A percentile compares a stretch with the other conserved stretches of the same genome.
Evolutionary conservation across 2,113 vertebrate species (phyloP).

Genomic region (Anseranas semipalmata): DNA sequence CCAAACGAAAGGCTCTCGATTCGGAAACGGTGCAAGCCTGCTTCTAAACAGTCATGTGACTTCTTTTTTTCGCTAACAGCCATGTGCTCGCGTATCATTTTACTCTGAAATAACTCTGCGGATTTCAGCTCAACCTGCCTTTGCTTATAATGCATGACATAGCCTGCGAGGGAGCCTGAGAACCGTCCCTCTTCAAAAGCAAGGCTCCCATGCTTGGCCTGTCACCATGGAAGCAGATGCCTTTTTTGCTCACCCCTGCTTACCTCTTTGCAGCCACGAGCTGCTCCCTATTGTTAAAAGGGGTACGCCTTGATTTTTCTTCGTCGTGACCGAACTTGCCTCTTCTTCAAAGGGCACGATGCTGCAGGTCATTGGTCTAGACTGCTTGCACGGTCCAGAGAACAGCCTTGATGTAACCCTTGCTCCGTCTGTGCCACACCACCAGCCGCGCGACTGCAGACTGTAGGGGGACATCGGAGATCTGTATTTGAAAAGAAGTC

Average conservation of each 20-base stretch:
- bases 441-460: slow-evolving; percentile 91
- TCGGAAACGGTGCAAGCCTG: slow-evolving; percentile 80
- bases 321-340: slow-evolving; percentile 92
- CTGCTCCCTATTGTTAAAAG: slow-evolving; percentile 92
- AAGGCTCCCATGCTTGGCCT: slow-evolving; percentile 94
- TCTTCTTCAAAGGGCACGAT: slow-evolving; percentile 93
- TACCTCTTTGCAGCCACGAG: slow-evolving; percentile 97
- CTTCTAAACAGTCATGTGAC: slow-evolving; percentile 90
- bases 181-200: slow-evolving; percentile 93
- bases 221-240: slow-evolving; percentile 99
- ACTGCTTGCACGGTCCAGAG: slow-evolving; percentile 94
- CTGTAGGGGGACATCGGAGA: slow-evolving; percentile 92
- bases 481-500: slow-evolving; percentile 96
- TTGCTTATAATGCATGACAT: slow-evolving; percentile 93
- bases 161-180: slow-evolving; percentile 94
- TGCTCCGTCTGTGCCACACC: slow-evolving; percentile 90
- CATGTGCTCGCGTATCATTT: slow-evolving; percentile 90
- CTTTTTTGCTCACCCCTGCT: slow-evolving; percentile 91
- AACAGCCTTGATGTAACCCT: slow-evolving; percentile 98
- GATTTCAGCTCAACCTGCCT: slow-evolving; percentile 86
- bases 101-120: slow-evolving; percentile 87
- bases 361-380: slow-evolving; percentile 98
- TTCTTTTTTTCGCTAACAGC: slow-evolving; percentile 78
- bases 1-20: slow-evolving; percentile 34
- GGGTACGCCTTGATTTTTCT: slow-evolving; percentile 91